phyloP scores from a whole-genome alignment of 2,113 vertebrate genomes.

The Nymphicus hollandicus region DNA sequence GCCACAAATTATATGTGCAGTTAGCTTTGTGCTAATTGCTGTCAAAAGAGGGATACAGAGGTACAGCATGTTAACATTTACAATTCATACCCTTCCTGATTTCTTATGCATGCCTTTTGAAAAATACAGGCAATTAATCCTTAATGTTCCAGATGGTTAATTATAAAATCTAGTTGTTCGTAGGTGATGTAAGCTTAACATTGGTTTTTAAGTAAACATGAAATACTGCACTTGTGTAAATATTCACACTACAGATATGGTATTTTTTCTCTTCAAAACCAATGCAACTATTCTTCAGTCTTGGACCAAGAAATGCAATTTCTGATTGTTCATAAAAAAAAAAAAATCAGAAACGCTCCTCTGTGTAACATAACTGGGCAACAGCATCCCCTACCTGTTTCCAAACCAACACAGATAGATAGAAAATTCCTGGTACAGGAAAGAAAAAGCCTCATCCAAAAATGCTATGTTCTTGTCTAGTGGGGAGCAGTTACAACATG shows the following conservation, averaged over 20 bases:
- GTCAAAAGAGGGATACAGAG: constrained; percentile 56
- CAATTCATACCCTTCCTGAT: background rate
- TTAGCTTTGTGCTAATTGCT: constrained; percentile 19
- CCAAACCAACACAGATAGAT: background rate
- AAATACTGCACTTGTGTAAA: background rate
- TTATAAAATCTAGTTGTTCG: background rate
- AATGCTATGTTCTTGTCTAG: background rate
- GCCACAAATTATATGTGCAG: constrained; percentile 17
- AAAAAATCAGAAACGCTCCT: background rate
- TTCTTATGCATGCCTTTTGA: background rate
- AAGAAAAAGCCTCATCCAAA: background rate
- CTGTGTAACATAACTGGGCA: background rate
- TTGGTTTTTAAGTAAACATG: background rate
- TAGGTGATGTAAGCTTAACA: background rate
- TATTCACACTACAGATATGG: background rate
- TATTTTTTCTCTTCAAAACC: background rate
- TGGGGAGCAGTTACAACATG: background rate
- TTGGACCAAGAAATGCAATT: background rate
- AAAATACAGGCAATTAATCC: background rate
- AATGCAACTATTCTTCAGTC: background rate
- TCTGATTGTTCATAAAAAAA: background rate
- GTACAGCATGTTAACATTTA: constrained; percentile 30
- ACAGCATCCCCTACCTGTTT: background rate
- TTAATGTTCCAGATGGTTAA: background rate
- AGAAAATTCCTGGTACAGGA: background rate